A percentile compares a stretch with the other conserved stretches of the same genome.
Conservation (phyloP, 1,140 invertebrate species). For the Diabrotica virgifera region DNA sequence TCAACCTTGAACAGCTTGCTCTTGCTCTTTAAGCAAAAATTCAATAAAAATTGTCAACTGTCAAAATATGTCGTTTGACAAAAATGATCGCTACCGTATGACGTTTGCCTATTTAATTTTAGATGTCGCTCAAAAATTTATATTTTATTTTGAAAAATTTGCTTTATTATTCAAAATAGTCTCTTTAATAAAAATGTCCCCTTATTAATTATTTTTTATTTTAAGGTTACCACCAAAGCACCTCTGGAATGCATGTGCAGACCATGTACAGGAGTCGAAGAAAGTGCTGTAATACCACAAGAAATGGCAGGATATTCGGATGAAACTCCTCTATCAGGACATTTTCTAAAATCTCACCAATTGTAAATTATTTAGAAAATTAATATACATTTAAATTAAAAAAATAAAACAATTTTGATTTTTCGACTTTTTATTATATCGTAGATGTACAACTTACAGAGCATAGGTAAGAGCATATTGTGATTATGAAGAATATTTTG, state of each 20-base stretch:
- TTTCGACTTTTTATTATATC: no score
- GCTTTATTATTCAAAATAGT: no score
- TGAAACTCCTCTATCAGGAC: slow-evolving; percentile 70
- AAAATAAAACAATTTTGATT: no score
- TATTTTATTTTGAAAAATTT: no score
- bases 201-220: slow-evolving; percentile 29
- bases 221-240: slow-evolving; percentile 82
- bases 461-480: no score
- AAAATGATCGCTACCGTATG: background rate
- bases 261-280: slow-evolving; percentile 84
- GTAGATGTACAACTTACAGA: no score
- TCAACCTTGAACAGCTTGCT: background rate
- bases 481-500: no score
- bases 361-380: slow-evolving; percentile 4
- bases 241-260: slow-evolving; percentile 92
- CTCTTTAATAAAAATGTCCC: no score
- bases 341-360: slow-evolving; percentile 60
- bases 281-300: slow-evolving; percentile 82
- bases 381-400: background rate
- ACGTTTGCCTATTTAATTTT: no score
- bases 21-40: background rate
- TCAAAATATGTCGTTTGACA: background rate
- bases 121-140: background rate
- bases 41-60: background rate
- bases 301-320: slow-evolving; percentile 86